A percentile compares a stretch with the other conserved stretches of the same genome.
phyloP scores from a whole-genome alignment of 2,888 invertebrate genomes.

The Pherbina coryleti region DNA sequence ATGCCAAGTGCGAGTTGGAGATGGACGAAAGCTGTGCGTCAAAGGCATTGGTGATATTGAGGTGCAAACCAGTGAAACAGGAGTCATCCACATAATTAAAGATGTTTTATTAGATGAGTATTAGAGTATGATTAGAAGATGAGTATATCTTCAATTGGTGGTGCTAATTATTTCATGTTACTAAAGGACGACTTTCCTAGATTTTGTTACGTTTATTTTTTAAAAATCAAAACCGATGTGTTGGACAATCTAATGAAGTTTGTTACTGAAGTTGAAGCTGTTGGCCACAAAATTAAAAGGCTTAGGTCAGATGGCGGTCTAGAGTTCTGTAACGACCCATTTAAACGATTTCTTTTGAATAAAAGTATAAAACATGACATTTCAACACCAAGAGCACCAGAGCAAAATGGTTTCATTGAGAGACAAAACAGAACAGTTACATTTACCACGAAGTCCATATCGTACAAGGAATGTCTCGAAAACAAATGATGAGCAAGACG shows the following conservation, averaged over 20 bases:
- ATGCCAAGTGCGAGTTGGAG: constrained; percentile 8
- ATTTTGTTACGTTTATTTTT: constrained; percentile 5
- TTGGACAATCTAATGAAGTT: background rate
- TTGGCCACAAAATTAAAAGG: constrained; percentile 4
- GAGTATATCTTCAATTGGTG: constrained; percentile 3
- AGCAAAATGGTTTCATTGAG: background rate
- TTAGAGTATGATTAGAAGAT: background rate
- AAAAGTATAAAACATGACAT: background rate
- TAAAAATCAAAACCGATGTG: background rate
- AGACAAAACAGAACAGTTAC: constrained; percentile 1
- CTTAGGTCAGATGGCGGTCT: background rate
- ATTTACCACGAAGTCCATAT: too few relatives aligned
- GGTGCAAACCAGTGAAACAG: background rate
- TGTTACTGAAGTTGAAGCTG: background rate
- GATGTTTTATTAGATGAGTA: background rate
- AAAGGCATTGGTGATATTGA: constrained; percentile 9
- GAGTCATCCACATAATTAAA: background rate
- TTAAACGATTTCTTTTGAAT: background rate
- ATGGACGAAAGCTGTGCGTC: background rate
- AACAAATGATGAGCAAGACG: too few relatives aligned
- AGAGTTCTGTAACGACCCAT: background rate
- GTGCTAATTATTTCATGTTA: constrained; percentile 8
- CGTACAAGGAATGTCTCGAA: too few relatives aligned
- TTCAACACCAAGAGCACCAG: background rate
- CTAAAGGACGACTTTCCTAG: background rate